Base-by-base conservation (phyloP, 2,113 vertebrate genomes). In the Pituophis catenifer region DNA sequence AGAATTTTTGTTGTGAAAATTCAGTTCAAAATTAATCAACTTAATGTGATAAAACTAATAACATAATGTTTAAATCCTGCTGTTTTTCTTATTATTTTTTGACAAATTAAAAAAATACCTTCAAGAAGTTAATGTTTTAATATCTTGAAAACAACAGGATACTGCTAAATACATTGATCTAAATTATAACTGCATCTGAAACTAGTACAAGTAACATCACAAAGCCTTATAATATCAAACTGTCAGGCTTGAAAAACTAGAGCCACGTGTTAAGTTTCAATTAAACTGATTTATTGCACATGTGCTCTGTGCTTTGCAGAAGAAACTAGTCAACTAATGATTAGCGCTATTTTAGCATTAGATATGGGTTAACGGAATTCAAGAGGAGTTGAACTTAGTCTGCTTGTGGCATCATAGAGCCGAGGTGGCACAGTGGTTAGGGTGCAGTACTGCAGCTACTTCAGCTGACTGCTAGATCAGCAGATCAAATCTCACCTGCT, bases 101-200 rank as follows among this genome's bases (percentile, higher is more conserved):
- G 62, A 92, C 29, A 48, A 89, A 89, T 75, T 92, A 88, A 38
- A 23, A 54, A 89, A 81, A 59, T 33, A 65, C 58, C 50, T 26
- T 92, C 59, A 92, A 88, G 55, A 92, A 92, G 86, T 88, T 88
- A 92, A 44, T 55, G 26, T 75, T 75, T 92, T 89, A 89, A 89
- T 81, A 75, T 89, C 24, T 92, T 89, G 53, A 89, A 57, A 92
- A 48, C 50, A 92, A 57, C 38, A 48, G 53, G 62, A 75, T 55
- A 89, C 48, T 19, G 8, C 54, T 65, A 87, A 92, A 62, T 52
- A 33, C 3, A 88, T 26, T 44, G 55, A 33, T 58, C 38, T 23
- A 50, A 91, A 88, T 65, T n/a, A 54, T 38, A 88, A 11, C 91
- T 38, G 44, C 5, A 44, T 59, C 86, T 91, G 38, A 17, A 58